phyloP scores from a whole-genome alignment of 1,140 invertebrate genomes.

The Trachymyrmex cornetzi region DNA sequence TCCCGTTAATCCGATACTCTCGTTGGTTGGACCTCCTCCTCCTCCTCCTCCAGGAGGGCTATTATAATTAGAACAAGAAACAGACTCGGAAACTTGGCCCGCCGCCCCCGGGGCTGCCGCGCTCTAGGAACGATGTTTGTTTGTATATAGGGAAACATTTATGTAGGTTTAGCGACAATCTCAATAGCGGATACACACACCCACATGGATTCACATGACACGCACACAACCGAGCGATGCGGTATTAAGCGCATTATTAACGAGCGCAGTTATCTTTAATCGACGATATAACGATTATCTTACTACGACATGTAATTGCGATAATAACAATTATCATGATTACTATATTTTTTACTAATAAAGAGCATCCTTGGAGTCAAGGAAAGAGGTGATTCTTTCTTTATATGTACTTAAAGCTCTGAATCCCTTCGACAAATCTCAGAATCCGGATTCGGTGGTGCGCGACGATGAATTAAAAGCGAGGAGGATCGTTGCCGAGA shows the following conservation, averaged over 20 bases:
- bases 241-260: slow-evolving; percentile 52
- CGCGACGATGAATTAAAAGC: slow-evolving; percentile 19
- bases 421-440: not conserved
- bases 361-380: slow-evolving; percentile 76
- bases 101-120: slow-evolving; percentile 4
- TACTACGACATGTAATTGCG: slow-evolving; percentile 42
- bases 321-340: slow-evolving; percentile 72
- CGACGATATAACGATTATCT: slow-evolving; percentile 37
- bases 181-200: slow-evolving; percentile 47
- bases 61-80: slow-evolving; percentile 49
- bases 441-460: not conserved
- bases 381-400: slow-evolving; percentile 30
- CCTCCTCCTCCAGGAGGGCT: not conserved
- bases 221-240: slow-evolving; percentile 3
- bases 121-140: slow-evolving; percentile 48
- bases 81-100: slow-evolving; percentile 47
- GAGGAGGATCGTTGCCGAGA: not conserved
- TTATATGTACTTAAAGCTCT: not conserved
- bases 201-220: slow-evolving; percentile 1
- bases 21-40: slow-evolving; percentile 23
- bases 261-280: slow-evolving; percentile 54
- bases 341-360: slow-evolving; percentile 87
- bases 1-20: slow-evolving; percentile 41
- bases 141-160: slow-evolving; percentile 62
- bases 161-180: slow-evolving; percentile 65